A percentile compares a stretch with the other conserved stretches of the same genome.
Conservation (phyloP, 1,140 invertebrate species). For the Bombus affinis region DNA sequence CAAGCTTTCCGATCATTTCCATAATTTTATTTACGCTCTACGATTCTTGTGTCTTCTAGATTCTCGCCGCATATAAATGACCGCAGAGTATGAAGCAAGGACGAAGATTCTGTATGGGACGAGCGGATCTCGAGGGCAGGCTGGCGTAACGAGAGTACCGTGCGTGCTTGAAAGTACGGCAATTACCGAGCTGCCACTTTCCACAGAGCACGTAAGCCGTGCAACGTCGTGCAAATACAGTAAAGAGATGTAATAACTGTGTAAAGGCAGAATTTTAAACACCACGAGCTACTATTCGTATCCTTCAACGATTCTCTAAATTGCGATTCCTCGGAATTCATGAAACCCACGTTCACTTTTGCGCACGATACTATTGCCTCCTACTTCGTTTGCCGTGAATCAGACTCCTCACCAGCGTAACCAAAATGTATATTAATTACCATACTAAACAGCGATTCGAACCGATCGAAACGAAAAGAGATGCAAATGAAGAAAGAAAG, state of each 20-base stretch:
- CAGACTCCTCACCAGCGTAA: background rate
- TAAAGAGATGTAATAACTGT: conserved; percentile 39
- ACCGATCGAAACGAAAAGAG: background rate
- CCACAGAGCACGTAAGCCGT: conserved; percentile 10
- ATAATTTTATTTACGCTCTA: background rate
- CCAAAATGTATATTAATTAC: background rate
- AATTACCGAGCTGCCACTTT: conserved; percentile 41
- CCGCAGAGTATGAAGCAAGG: background rate
- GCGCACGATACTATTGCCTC: background rate
- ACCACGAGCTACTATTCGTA: background rate
- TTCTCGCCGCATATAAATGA: background rate
- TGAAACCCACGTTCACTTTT: background rate
- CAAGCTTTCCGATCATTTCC: background rate
- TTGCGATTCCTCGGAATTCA: background rate
- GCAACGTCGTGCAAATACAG: background rate
- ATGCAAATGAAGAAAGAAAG: no score
- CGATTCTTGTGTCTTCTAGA: background rate
- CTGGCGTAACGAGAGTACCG: conserved; percentile 34
- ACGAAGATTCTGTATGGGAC: background rate
- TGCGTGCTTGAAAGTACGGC: conserved; percentile 45
- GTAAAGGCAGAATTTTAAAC: conserved; percentile 34
- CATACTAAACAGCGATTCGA: background rate
- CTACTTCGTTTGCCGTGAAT: no score
- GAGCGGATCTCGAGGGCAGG: background rate
- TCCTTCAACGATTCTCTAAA: background rate